Base-by-base conservation (phyloP, 2,888 invertebrate genomes). In the Taphrorychus bicolor region DNA sequence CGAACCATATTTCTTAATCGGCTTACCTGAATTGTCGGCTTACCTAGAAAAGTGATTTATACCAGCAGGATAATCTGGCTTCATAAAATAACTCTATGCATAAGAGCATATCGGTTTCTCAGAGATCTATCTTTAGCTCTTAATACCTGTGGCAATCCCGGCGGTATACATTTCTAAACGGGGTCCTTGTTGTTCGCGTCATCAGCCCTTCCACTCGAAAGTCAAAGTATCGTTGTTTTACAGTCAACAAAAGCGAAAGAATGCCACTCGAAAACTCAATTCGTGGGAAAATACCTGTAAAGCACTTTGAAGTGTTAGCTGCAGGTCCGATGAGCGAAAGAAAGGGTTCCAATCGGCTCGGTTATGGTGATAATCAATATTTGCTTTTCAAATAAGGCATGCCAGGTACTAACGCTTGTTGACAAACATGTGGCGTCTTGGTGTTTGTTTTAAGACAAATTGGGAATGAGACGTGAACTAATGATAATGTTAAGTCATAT, bases 271-370 rank as follows among this genome's bases (percentile, higher is more conserved):
- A 32, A n/a, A 45, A 49, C 45, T 16, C 32, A 51, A 48, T 53
- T 65, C 66, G 66, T 66, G 66, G 60, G 66, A 66, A 66, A 66
- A 59, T 59, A 65, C 59, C 59, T 65, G 59, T 59, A 21, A 58
- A 54, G 66, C 66, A 59, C 66, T 66, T 52, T 66, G 24, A 66
- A 66, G 60, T 66, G 60, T 57, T 63, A 52, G 61, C 53, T 54
- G 45, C 45, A 61, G 54, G 62, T 45, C 45, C 19, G 48, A 45
- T 60, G 41, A 45, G 56, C 32, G 49, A 24, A 56, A 56, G 32
- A 19, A 63, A 64, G 58, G 58, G 57, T 57, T 54, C 40, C 63
- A 57, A 63, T 63, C 63, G 59, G 53, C 59, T 48, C 40, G 59
- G 42, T 51, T 60, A 60, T 57, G 66, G 51, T 52, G 59, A 66